These are phyloP conservation scores for Heliconius eleuchia DNA, from an alignment of 1,140 invertebrate genomes.

Conservation along the genomic window DNA sequence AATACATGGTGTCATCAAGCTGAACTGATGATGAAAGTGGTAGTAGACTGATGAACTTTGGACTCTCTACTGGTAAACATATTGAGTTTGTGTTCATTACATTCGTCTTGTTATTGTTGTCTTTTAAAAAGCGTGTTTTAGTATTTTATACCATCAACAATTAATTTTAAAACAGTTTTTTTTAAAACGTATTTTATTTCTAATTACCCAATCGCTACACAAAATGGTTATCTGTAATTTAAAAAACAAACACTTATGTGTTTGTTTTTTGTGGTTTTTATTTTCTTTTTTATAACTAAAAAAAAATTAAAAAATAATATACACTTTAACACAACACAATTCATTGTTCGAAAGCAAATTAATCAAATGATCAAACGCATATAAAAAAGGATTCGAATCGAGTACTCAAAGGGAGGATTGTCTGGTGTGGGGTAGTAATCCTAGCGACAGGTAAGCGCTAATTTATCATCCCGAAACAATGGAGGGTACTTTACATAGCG, in stretches of 20 bases:
- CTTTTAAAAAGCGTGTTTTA: no score
- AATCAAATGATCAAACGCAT: conserved; percentile 68
- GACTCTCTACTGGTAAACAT: no score
- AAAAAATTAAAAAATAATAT: not conserved
- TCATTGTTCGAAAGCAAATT: conserved; percentile 61
- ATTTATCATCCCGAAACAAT: conserved; percentile 76
- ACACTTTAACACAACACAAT: conserved; percentile 21
- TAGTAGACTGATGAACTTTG: no score
- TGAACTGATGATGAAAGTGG: no score
- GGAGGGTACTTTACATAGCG: conserved; percentile 58
- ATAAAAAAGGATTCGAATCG: conserved; percentile 54
- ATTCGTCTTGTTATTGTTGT: no score
- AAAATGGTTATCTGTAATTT: not conserved
- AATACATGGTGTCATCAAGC: no score
- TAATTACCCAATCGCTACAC: not conserved
- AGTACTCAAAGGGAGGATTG: conserved; percentile 55
- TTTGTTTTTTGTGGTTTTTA: no score
- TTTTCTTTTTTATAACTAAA: no score
- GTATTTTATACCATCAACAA: no score
- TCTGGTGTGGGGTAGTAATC: conserved; percentile 60
- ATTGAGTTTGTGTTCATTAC: no score
- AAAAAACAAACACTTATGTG: not conserved
- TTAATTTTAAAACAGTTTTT: no score
- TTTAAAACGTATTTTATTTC: no score
- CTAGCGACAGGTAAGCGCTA: conserved; percentile 73